Base-by-base conservation (phyloP, 1,140 invertebrate species). In the Eupristina koningsbergeri region DNA sequence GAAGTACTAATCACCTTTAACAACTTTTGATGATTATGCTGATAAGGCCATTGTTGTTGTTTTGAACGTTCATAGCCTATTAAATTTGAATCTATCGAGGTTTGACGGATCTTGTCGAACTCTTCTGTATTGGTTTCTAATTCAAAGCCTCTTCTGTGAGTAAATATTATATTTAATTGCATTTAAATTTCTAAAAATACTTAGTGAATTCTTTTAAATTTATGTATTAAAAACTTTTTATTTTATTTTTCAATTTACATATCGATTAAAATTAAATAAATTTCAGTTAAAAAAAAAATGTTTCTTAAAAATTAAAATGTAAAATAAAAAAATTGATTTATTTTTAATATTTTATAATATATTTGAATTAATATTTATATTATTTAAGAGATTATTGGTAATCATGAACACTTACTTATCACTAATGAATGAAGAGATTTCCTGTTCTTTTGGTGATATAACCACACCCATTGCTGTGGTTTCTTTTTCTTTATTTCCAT, bases 91-190 rank as follows among this genome's bases (percentile, higher is more conserved):
- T 94, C 93, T 29, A 93, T 91, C 0, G 93, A 93, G 84, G 93
- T 94, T 87, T 95, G 95, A 29, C 94, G 93, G 31, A 97, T 94
- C 89, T 96, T 96, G 89, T 97, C 96, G 91, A 97, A 97, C 86
- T 97, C 96, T 89, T 96, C 96, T 0, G 95, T 96, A 87, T 97
- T 96, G 0, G 95, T 96, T 92, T 96, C 96, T 9, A 96, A 97
- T 88, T 96, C 96, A 86, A 95, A 95, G 73, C 94, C 95, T 87
- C 94, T 95, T 89, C 87, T 93, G 87, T 47, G 83, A 91, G 85
- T 77, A 82, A 1, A 13, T n/a, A n/a, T n/a, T n/a, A n/a, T n/a
- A n/a, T n/a, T n/a, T n/a, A n/a, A n/a, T n/a, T n/a, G n/a, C n/a
- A n/a, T n/a, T n/a, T n/a, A n/a, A n/a, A n/a, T n/a, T n/a, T n/a